Percentiles rank a stretch among this genome's conserved stretches.
phyloP scores from a whole-genome alignment of 2,113 vertebrate genomes.

The Cephalophus harveyi region DNA sequence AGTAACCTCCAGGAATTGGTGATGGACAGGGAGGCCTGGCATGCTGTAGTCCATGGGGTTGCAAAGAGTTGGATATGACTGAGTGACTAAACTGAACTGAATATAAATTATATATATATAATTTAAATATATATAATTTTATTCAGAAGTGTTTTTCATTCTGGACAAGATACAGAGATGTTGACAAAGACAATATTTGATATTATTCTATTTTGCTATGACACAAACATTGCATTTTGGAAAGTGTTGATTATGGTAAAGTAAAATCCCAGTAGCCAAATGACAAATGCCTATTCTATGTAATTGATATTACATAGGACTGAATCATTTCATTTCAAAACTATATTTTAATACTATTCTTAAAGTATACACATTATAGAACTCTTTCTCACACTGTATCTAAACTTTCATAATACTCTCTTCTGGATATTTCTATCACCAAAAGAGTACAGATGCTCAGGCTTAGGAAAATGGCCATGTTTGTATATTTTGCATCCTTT shows the following conservation, averaged over 20 bases:
- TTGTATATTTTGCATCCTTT: background rate
- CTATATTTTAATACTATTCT: background rate
- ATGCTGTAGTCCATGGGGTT: background rate
- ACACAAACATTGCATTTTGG: background rate
- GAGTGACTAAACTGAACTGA: background rate
- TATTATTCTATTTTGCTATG: background rate
- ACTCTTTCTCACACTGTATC: background rate
- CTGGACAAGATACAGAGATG: background rate
- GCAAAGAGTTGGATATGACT: background rate
- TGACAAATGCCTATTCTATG: background rate
- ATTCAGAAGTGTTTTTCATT: background rate
- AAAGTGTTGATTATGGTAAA: background rate
- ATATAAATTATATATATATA: background rate
- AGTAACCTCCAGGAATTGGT: background rate
- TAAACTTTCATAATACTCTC: background rate
- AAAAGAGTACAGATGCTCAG: background rate
- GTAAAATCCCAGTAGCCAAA: background rate
- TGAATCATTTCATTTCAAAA: conserved; percentile 22
- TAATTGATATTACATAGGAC: background rate
- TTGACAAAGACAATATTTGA: background rate
- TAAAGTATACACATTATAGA: background rate
- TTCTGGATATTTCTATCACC: background rate
- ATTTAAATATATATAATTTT: background rate
- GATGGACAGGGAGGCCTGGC: background rate
- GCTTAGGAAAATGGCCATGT: background rate